Percentiles rank a stretch among this genome's conserved stretches.
Evolutionary conservation across 2,888 invertebrate genomes (phyloP).

Genomic region (Trichogramma dendrolimi): DNA sequence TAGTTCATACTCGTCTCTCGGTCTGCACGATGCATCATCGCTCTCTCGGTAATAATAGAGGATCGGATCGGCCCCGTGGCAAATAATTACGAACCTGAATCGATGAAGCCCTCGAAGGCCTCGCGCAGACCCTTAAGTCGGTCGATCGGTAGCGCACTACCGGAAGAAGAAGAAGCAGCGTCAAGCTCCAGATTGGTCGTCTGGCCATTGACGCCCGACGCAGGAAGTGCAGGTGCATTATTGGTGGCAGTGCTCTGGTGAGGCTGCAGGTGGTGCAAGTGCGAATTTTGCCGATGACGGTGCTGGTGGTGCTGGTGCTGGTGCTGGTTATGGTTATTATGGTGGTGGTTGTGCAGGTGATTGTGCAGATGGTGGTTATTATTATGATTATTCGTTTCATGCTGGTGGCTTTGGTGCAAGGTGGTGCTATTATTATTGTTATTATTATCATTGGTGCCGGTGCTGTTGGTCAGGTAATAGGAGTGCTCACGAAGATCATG

Average conservation of each 20-base stretch:
- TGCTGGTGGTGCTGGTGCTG: conserved; percentile 39
- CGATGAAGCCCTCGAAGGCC: conserved; percentile 63
- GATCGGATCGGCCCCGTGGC: not conserved
- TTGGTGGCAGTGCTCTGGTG: conserved; percentile 36
- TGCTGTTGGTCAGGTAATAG: conserved; percentile 18
- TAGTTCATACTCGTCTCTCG: too few species aligned
- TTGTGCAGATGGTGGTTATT: conserved; percentile 39
- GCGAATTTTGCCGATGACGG: conserved; percentile 41
- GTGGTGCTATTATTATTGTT: conserved; percentile 42
- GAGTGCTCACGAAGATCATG: conserved; percentile 10
- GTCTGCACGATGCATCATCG: too few species aligned
- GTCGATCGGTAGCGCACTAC: conserved; percentile 56
- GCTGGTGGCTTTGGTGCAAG: conserved; percentile 23
- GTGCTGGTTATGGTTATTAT: conserved; percentile 40
- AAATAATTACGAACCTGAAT: conserved; percentile 61
- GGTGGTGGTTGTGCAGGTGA: conserved; percentile 45
- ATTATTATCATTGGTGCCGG: conserved; percentile 44
- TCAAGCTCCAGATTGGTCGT: conserved; percentile 16
- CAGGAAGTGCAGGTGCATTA: conserved; percentile 41
- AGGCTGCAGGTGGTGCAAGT: conserved; percentile 44
- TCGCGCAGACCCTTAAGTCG: conserved; percentile 62
- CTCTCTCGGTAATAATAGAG: too few species aligned
- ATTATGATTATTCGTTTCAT: conserved; percentile 26
- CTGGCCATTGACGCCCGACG: conserved; percentile 56
- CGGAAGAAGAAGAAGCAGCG: conserved; percentile 49